Evolutionary conservation across 2,113 vertebrate genomes (phyloP), one percentile per base, ranked within the genome.

Genomic region (Dicrurus megarhynchus): DNA sequence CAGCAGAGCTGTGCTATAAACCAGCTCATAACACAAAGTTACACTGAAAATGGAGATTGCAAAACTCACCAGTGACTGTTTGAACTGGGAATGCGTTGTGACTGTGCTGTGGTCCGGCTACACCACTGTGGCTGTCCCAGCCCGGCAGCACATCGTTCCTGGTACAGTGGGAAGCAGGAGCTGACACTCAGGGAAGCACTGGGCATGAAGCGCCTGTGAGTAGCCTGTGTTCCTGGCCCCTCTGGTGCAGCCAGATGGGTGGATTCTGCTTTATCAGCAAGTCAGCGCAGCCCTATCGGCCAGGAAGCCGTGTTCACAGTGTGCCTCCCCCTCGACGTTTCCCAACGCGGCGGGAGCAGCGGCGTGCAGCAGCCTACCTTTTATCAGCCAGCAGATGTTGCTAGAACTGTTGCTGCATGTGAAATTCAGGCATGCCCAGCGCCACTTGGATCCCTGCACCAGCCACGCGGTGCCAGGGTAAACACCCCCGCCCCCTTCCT

Each of bases 321-420:
- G 49, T 64, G 86, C 95, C 96, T 91, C 95, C 95, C 91, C 89
- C 90, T 83, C 74, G 79, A 68, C 50, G 9, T 86, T 95, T 97
- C 91, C 90, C 93, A 95, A 87, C 35, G 27, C 44, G 8, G 85
- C 67, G 0, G 85, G 91, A 96, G 87, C 35, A 93, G 90, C 63
- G 13, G 85, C 39, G 33, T 53, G 4, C 68, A 53, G 92, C 89
- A 87, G 82, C 56, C 67, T 89, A 95, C 93, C 95, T 96, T 97
- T 94, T 97, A 95, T 94, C 95, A 96, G 90, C 95, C 87, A 93
- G 95, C 95, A 97, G 95, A 97, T 95, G 95, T 97, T 97, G 89
- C 89, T 96, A 94, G 86, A 96, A 95, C 87, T 79, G 89, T 50
- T 91, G 93, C 91, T 85, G 91, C 87, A 23, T 22, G 89, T 56